Evolutionary conservation across 2,888 invertebrate species (phyloP).

Genomic region (Anodontia alba): DNA sequence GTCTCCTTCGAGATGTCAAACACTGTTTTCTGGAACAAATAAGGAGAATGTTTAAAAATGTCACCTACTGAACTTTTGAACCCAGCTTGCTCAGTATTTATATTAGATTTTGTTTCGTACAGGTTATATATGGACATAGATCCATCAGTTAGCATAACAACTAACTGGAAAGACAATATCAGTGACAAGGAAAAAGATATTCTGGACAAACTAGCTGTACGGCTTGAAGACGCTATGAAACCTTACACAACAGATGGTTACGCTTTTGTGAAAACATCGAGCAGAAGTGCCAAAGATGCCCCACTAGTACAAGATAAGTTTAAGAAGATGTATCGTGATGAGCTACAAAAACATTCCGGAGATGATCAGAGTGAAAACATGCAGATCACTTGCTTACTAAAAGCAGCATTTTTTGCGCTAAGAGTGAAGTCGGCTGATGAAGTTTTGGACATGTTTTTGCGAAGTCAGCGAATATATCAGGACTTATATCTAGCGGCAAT

Average conservation of each 20-base stretch:
- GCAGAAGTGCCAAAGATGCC: conserved; percentile 79
- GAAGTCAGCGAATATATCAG: conserved; percentile 78
- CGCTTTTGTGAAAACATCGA: conserved; percentile 78
- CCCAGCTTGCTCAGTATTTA: too few species aligned
- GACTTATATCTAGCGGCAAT: conserved; percentile 75
- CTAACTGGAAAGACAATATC: conserved; percentile 60
- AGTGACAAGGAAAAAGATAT: conserved; percentile 45
- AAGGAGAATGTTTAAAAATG: too few species aligned
- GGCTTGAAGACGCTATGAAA: conserved; percentile 64
- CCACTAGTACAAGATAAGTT: conserved; percentile 71
- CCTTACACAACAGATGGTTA: conserved; percentile 59
- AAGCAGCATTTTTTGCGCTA: conserved; percentile 72
- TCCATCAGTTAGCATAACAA: conserved; percentile 26
- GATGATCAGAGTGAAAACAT: conserved; percentile 67
- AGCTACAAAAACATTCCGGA: conserved; percentile 48
- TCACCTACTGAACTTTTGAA: too few species aligned
- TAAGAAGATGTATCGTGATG: conserved; percentile 62
- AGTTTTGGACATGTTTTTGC: conserved; percentile 73
- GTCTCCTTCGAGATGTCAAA: too few species aligned
- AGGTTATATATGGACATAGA: conserved; percentile 61
- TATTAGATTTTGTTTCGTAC: too few species aligned
- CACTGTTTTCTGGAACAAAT: too few species aligned
- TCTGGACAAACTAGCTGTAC: conserved; percentile 50
- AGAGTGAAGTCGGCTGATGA: conserved; percentile 66
- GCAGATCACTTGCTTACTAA: conserved; percentile 72